Percentiles rank a stretch among this genome's conserved stretches.
Evolutionary conservation across 2,888 invertebrate genomes (phyloP).

Genomic region (Tholera decimalis): DNA sequence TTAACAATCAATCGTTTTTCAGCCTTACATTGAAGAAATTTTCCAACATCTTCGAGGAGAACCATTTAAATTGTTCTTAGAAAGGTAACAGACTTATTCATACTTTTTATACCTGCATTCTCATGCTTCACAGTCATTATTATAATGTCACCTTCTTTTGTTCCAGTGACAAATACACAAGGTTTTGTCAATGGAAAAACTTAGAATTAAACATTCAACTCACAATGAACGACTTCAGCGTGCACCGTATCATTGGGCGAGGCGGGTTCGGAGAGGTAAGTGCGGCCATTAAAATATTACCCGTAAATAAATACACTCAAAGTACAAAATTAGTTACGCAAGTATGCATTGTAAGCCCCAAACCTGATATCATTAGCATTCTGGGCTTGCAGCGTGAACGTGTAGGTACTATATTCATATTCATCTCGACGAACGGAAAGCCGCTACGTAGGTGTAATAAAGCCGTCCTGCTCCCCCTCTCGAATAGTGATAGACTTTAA

Average conservation of each 20-base stretch:
- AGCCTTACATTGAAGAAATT: conserved; percentile 99
- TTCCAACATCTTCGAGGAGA: conserved; percentile 99
- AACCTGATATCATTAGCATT: conserved; percentile 69
- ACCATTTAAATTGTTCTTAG: conserved; percentile 99
- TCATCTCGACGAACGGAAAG: conserved; percentile 72
- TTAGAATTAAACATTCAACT: conserved; percentile 99
- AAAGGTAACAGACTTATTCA: conserved; percentile 95
- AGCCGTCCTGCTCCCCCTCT: conserved; percentile 63
- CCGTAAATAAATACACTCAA: conserved; percentile 46
- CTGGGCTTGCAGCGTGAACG: conserved; percentile 62
- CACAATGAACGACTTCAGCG: conserved; percentile 99
- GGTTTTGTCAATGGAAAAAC: conserved; percentile 99
- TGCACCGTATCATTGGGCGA: conserved; percentile 99
- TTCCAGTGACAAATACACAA: conserved; percentile 99
- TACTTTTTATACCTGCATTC: not conserved
- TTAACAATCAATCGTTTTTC: conserved; percentile 81
- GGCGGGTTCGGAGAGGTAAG: conserved; percentile 98
- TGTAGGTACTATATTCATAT: conserved; percentile 74
- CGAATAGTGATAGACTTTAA: conserved; percentile 71
- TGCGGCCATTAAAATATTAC: conserved; percentile 56
- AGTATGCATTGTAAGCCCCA: conserved; percentile 58
- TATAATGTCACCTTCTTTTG: conserved; percentile 66
- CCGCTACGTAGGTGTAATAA: conserved; percentile 72
- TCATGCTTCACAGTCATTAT: not conserved
- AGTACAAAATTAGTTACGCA: conserved; percentile 60